These are phyloP conservation scores for Poeciliopsis prolifica DNA, from an alignment of 2,113 vertebrate species.

Conservation along the genomic window DNA sequence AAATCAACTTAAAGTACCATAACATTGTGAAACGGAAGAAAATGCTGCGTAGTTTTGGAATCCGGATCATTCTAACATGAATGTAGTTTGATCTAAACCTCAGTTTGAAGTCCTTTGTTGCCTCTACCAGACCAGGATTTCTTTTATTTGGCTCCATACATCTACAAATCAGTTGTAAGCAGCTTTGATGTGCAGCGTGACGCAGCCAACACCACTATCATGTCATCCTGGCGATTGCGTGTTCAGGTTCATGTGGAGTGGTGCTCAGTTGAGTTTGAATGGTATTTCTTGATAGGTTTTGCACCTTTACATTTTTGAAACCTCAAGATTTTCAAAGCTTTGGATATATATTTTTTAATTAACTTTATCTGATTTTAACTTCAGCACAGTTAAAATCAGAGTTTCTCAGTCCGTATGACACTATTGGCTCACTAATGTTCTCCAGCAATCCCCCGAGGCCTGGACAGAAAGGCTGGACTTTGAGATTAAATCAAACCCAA, in stretches of 20 bases:
- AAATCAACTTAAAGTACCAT: not conserved
- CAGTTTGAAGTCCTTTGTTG: too few relatives aligned
- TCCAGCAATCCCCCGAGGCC: too few relatives aligned
- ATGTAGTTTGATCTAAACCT: not conserved
- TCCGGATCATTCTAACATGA: not conserved
- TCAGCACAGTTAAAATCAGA: not conserved
- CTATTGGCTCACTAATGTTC: too few relatives aligned
- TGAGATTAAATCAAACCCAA: too few relatives aligned
- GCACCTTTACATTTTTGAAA: not conserved
- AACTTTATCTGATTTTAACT: not conserved
- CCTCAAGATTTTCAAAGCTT: not conserved
- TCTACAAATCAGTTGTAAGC: too few relatives aligned
- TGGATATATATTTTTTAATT: not conserved
- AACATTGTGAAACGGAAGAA: not conserved
- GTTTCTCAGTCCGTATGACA: not conserved
- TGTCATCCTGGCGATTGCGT: too few relatives aligned
- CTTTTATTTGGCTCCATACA: too few relatives aligned
- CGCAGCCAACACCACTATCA: too few relatives aligned
- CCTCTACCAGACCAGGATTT: too few relatives aligned
- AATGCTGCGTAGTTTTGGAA: not conserved
- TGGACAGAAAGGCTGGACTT: not conserved
- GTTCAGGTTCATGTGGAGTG: too few relatives aligned
- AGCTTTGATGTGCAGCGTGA: too few relatives aligned
- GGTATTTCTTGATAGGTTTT: not conserved
- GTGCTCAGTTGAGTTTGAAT: not conserved